phyloP scores from a whole-genome alignment of 2,113 vertebrate genomes.

The Dermatemys mawii region DNA sequence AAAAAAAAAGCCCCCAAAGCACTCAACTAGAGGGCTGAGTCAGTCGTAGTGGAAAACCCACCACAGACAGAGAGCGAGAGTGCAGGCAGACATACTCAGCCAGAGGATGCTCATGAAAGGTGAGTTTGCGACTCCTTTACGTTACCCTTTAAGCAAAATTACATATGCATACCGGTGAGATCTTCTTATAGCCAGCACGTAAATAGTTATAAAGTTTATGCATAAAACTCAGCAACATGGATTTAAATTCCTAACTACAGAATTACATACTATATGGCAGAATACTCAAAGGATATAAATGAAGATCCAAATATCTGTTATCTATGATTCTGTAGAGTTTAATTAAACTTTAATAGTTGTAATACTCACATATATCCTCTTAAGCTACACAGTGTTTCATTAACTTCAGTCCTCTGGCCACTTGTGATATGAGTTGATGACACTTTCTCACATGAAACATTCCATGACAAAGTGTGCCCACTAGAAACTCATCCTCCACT shows the following conservation, averaged over 20 bases:
- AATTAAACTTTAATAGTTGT: conserved; percentile 54
- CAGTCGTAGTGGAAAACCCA: no score
- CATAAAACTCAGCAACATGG: conserved; percentile 63
- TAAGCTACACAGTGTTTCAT: not conserved
- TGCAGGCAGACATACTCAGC: no score
- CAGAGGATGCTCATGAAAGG: no score
- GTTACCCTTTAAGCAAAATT: conserved; percentile 8
- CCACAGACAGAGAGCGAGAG: no score
- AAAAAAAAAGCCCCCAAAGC: no score
- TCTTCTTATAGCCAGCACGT: conserved; percentile 46
- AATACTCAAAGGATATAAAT: conserved; percentile 55
- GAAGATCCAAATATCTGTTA: conserved; percentile 42
- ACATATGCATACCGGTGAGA: conserved; percentile 1
- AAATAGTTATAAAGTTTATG: conserved; percentile 32
- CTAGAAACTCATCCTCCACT: not conserved
- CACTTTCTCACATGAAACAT: not conserved
- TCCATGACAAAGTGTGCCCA: not conserved
- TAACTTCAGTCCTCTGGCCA: rapidly evolving
- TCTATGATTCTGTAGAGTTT: conserved; percentile 39
- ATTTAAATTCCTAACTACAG: conserved; percentile 9
- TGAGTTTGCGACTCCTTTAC: no score
- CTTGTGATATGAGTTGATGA: not conserved
- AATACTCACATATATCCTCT: not conserved
- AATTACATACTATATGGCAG: conserved; percentile 50
- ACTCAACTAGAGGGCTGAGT: no score